phyloP scores from a whole-genome alignment of 2,797 vertebrate genomes.

The Adrianichthys oophorus region DNA sequence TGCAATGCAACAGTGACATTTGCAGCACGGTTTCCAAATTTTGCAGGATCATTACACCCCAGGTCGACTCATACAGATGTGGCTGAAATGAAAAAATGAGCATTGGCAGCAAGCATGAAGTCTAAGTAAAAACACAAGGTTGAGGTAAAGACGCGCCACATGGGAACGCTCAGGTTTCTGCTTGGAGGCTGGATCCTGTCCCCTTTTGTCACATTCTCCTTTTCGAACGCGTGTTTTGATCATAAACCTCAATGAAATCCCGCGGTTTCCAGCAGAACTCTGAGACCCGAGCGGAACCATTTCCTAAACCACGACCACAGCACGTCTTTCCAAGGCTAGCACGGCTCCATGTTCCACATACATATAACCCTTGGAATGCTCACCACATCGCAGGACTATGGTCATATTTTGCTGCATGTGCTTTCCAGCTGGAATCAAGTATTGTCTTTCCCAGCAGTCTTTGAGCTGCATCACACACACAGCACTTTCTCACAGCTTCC shows the following conservation, averaged over 20 bases:
- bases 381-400: slow-evolving; percentile 72
- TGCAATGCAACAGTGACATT: slow-evolving; percentile 16
- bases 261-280: slow-evolving; percentile 65
- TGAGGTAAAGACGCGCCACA: slow-evolving; percentile 25
- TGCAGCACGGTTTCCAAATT: not conserved
- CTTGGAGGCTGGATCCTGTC: slow-evolving; percentile 27
- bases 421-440: slow-evolving; percentile 74
- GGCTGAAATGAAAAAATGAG: slow-evolving; percentile 5
- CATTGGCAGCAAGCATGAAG: slow-evolving; percentile 2
- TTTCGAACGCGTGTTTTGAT: slow-evolving; percentile 69
- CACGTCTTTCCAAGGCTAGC: slow-evolving; percentile 73
- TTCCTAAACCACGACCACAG: slow-evolving; percentile 79
- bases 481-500: slow-evolving; percentile 32
- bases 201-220: slow-evolving; percentile 31
- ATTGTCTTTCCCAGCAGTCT: slow-evolving; percentile 61
- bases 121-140: slow-evolving; percentile 29
- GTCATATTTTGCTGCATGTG: slow-evolving; percentile 77
- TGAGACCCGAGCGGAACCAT: slow-evolving; percentile 68
- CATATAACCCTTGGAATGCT: slow-evolving; percentile 76
- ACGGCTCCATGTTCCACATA: slow-evolving; percentile 74
- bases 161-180: slow-evolving; percentile 32
- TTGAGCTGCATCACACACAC: slow-evolving; percentile 38
- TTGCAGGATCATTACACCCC: too few species aligned
- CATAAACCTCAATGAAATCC: slow-evolving; percentile 62
- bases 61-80: too few species aligned